These are phyloP conservation scores for Amphimedon queenslandica DNA, from an alignment of 37 sponge, comb jelly and placozoan genomes.

Conservation along the genomic window DNA sequence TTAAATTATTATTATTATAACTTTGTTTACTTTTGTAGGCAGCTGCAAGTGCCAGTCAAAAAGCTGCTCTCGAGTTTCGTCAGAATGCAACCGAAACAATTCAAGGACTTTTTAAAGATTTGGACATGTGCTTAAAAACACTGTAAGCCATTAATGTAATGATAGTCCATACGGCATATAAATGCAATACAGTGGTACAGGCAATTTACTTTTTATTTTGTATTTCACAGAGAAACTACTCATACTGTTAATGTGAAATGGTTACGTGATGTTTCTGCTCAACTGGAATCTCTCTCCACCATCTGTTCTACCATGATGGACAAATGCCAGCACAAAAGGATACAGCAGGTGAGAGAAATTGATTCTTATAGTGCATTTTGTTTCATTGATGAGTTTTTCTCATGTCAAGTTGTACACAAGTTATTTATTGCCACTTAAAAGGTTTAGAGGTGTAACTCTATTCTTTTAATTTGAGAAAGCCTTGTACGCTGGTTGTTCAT, in stretches of 20 bases:
- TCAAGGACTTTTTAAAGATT: not conserved
- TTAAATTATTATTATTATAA: too few relatives aligned
- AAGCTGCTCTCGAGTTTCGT: not conserved
- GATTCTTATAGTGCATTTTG: too few relatives aligned
- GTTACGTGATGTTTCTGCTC: not conserved
- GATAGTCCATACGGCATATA: not conserved
- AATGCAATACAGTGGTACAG: not conserved
- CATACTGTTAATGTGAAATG: constrained; percentile 3
- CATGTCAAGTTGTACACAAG: not conserved
- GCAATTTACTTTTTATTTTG: not conserved
- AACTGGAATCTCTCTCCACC: not conserved
- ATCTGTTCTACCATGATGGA: not conserved
- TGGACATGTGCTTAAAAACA: not conserved
- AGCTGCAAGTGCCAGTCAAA: not conserved
- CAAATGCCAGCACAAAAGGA: constrained; percentile 9
- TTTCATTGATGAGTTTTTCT: too few relatives aligned
- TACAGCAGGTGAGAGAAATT: constrained; percentile 3
- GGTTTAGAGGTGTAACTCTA: too few relatives aligned
- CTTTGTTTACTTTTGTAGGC: not conserved
- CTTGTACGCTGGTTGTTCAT: too few relatives aligned
- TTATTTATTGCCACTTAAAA: not conserved
- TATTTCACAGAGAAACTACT: not conserved
- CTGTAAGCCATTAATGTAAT: not conserved
- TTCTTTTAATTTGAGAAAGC: too few relatives aligned
- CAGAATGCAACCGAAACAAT: not conserved